Conservation (phyloP, 2,888 invertebrate genomes). For the Mesochorus sp. region DNA sequence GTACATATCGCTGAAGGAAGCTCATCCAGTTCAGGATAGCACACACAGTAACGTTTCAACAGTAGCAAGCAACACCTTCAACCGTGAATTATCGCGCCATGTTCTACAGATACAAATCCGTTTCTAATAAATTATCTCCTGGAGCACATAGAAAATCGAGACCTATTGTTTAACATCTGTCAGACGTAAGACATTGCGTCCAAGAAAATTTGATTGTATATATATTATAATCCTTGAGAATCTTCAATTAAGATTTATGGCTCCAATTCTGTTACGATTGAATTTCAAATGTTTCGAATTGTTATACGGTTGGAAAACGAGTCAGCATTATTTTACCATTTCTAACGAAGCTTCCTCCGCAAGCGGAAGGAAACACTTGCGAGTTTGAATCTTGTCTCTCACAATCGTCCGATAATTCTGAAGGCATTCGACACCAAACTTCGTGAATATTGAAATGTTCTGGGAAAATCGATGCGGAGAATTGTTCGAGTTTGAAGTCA, state of each 20-base stretch:
- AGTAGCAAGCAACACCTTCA: slow-evolving; percentile 48
- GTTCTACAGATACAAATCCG: slow-evolving; percentile 40
- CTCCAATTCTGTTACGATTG: not conserved
- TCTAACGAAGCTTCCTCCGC: not conserved
- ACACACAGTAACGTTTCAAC: slow-evolving; percentile 32
- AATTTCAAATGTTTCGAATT: no score
- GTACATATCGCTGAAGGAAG: slow-evolving; percentile 33
- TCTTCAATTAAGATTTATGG: slow-evolving; percentile 4
- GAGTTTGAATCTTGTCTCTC: not conserved
- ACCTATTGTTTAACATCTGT: slow-evolving; percentile 4
- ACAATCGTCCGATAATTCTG: no score
- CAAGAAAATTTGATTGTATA: slow-evolving; percentile 1
- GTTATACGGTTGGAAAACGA: not conserved
- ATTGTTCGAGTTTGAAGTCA: not conserved
- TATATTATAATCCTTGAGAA: not conserved
- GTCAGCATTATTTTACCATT: not conserved
- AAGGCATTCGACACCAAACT: no score
- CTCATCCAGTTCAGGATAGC: slow-evolving; percentile 33
- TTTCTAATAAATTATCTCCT: slow-evolving; percentile 37
- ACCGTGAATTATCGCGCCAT: slow-evolving; percentile 52
- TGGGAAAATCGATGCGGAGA: no score
- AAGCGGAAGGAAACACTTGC: not conserved
- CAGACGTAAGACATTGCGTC: not conserved
- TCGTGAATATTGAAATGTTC: no score
- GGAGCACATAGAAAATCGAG: slow-evolving; percentile 6